Evolutionary conservation across 2,797 vertebrate species (phyloP).

Genomic region (Sparus aurata): DNA sequence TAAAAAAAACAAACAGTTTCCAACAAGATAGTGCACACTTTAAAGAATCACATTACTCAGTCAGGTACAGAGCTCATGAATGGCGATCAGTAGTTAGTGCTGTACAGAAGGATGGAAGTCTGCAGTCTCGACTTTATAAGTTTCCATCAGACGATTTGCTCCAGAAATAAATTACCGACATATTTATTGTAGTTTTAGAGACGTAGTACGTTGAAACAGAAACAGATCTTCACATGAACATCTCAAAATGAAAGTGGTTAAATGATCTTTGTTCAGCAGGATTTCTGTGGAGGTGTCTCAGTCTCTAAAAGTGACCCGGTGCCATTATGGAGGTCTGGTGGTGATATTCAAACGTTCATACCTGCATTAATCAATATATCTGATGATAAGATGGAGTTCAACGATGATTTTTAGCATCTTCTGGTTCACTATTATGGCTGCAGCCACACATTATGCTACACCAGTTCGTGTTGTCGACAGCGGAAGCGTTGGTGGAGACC

Average conservation of each 20-base stretch:
- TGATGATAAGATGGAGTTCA: not conserved
- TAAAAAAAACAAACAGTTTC: constrained; percentile 37
- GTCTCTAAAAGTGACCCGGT: constrained; percentile 17
- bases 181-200: not conserved
- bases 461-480: not conserved
- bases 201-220: constrained; percentile 17
- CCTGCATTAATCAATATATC: not conserved
- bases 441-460: not conserved
- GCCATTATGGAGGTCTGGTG: constrained; percentile 40
- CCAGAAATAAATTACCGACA: constrained; percentile 29
- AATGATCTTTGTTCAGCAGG: constrained; percentile 23
- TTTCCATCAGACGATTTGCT: constrained; percentile 23
- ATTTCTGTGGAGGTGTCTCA: not conserved
- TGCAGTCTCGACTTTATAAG: constrained; percentile 23
- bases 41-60: constrained; percentile 64
- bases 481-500: constrained; percentile 4
- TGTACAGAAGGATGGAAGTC: constrained; percentile 60
- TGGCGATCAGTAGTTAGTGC: constrained; percentile 63
- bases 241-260: constrained; percentile 2
- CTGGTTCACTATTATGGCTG: not conserved
- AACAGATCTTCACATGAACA: constrained; percentile 22
- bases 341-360: not conserved
- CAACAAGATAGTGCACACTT: constrained; percentile 65
- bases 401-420: not conserved
- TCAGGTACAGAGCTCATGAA: constrained; percentile 56